Evolutionary conservation across 1,140 invertebrate genomes (phyloP), one percentile per base, ranked within the genome.

Genomic region (Bilobella aurantiaca): DNA sequence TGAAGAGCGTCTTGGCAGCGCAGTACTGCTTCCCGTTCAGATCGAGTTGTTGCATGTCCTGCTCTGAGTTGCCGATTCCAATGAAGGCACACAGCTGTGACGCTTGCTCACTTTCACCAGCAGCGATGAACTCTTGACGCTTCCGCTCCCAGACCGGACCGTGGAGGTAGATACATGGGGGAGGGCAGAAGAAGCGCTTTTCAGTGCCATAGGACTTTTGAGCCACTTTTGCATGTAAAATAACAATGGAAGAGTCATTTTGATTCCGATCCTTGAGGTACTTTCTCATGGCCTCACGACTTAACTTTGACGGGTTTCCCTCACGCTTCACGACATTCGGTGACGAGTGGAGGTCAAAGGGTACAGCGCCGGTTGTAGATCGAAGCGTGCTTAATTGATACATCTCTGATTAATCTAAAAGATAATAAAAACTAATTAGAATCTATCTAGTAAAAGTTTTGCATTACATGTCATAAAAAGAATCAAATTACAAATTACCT

Each of bases 151-250:
- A 87, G 2, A 85, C 86, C 71, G 81, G 82, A 18, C 85, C 85
- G 72, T 81, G 78, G 63, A 87, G 75, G 75, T 87, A 87, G 63
- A 87, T 84, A 74, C 85, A 87, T 0, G 85, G 85, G 8, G 85
- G 85, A 8, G 85, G 85, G 74, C 85, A 87, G 76, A 87, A 87
- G 76, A 87, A 87, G 70, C 85, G 78, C 76, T 87, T 87, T 75
- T 87, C 85, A 76, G 85, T 87, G 31, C 85, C 85, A 75, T 87
- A 87, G 3, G 85, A 87, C 70, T 87, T 87, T 74, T 87, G 85
- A 25, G 85, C 86, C 21, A 77, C 76, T 78, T 87, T 87, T 28
- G 85, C 85, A 78, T 87, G 86, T 23, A 86, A 77, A 62, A 87
- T 85, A 2, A 84, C 80, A 1, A 87, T 73, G 12, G 79, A 77